Conservation (phyloP, 2,797 vertebrate species). For the Hipposideros larvatus region DNA sequence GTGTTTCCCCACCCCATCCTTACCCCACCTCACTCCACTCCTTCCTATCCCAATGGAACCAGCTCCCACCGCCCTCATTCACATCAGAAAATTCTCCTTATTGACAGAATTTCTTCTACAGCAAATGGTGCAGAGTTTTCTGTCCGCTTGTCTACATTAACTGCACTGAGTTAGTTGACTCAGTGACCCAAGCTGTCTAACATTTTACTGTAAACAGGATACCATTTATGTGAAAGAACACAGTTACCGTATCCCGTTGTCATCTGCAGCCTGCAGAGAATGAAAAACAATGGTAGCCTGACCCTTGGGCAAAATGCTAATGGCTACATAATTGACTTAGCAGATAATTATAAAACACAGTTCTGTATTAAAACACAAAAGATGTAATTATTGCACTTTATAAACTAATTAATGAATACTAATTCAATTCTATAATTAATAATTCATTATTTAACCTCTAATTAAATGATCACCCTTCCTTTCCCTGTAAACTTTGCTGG, state of each 20-base stretch:
- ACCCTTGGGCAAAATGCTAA: constrained; percentile 75
- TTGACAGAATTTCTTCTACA: background rate
- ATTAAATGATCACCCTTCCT: constrained; percentile 77
- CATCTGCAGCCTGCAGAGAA: constrained; percentile 57
- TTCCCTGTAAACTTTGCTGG: constrained; percentile 75
- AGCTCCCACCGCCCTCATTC: background rate
- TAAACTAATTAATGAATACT: constrained; percentile 81
- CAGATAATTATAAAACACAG: constrained; percentile 79
- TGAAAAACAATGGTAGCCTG: constrained; percentile 68
- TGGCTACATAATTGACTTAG: constrained; percentile 75
- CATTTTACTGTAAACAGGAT: constrained; percentile 64
- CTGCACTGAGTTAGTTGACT: background rate
- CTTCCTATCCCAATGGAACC: background rate
- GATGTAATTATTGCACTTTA: constrained; percentile 80
- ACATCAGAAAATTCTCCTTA: background rate
- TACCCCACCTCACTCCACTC: background rate
- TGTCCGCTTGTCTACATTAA: background rate
- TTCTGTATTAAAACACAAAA: constrained; percentile 72
- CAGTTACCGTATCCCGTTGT: constrained; percentile 55
- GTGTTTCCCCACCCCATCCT: background rate
- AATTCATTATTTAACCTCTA: constrained; percentile 82
- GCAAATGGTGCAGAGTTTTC: background rate
- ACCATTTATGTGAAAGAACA: constrained; percentile 56
- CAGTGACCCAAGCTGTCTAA: constrained; percentile 41
- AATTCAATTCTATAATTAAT: constrained; percentile 81